phyloP scores from a whole-genome alignment of 2,888 invertebrate genomes.

The Pristionchus exspectatus region DNA sequence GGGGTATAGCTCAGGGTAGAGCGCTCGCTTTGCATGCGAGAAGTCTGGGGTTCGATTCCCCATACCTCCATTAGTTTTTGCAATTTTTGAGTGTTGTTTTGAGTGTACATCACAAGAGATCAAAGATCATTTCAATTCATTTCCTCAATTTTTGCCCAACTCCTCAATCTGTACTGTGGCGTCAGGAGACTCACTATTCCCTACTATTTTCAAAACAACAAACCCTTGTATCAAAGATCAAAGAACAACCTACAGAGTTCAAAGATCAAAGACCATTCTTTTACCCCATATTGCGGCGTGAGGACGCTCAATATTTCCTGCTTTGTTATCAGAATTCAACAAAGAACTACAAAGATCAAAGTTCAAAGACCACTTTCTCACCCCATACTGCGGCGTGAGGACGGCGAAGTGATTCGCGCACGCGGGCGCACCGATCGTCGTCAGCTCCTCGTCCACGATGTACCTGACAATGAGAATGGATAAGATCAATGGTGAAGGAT shows the following conservation, averaged over 20 bases:
- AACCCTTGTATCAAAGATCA: no score
- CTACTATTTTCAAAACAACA: no score
- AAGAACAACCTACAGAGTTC: background rate
- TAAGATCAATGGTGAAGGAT: background rate
- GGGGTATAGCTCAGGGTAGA: slow-evolving; percentile 61
- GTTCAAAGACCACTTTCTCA: background rate
- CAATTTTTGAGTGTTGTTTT: no score
- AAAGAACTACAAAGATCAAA: background rate
- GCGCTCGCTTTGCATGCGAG: slow-evolving; percentile 76
- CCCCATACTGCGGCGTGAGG: slow-evolving; percentile 33
- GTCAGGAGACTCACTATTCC: no score
- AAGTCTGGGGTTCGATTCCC: slow-evolving; percentile 76
- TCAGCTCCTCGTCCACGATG: slow-evolving; percentile 26
- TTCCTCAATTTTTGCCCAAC: no score
- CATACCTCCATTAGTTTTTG: slow-evolving; percentile 65
- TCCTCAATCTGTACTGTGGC: no score
- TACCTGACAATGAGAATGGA: background rate
- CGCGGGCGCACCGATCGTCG: background rate
- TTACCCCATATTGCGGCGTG: slow-evolving; percentile 44
- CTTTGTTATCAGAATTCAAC: no score
- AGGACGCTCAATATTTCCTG: no score
- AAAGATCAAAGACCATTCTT: slow-evolving; percentile 12
- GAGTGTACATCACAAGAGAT: background rate
- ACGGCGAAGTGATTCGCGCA: background rate
- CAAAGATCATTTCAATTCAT: background rate